Base-by-base conservation (phyloP, 1,140 invertebrate genomes). In the Pollicipes pollicipes region DNA sequence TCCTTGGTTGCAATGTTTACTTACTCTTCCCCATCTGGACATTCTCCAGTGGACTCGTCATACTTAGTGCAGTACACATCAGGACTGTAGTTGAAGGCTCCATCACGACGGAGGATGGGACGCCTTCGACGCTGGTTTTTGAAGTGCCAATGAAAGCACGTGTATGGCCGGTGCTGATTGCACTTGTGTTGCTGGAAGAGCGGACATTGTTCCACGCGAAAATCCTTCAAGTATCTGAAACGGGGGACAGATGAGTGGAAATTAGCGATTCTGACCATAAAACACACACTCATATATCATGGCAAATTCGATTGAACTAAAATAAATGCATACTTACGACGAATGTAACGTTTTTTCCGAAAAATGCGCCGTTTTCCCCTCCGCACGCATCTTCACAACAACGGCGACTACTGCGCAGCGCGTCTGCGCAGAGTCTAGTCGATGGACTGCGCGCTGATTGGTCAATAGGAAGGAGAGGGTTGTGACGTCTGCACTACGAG, bases 141-240 rank as follows among this genome's bases (percentile, higher is more conserved):
- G 85, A 99, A 99, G 88, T 98, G 97, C 96, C 96, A 99, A 84
- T 98, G 90, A 86, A 98, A 98, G 86, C 96, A 98, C 78, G 95
- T 96, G 84, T 96, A 99, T 74, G 97, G 97, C 78, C 95, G 88
- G 86, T 99, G 97, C 84, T 98, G 94, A 80, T 94, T 96, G 83
- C 96, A 99, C 88, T 98, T 98, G 85, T 98, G 95, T 85, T 98
- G 95, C 79, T 97, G 86, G 85, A 99, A 98, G 76, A 96, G 88
- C 76, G 91, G 90, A 85, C 96, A 98, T 85, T 98, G 95, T 82
- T 98, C 95, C 76, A 97, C 95, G 77, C 96, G 89, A 82, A 99
- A 99, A 85, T 98, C 95, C 83, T 97, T 97, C 81, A 98, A 87
- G 87, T 97, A 97, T 84, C 93, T 95, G 84, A 58, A 58, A 58